phyloP scores from a whole-genome alignment of 30 jellyfish, hydroid and myxozoan species.

The Chrysaora quinquecirrha region DNA sequence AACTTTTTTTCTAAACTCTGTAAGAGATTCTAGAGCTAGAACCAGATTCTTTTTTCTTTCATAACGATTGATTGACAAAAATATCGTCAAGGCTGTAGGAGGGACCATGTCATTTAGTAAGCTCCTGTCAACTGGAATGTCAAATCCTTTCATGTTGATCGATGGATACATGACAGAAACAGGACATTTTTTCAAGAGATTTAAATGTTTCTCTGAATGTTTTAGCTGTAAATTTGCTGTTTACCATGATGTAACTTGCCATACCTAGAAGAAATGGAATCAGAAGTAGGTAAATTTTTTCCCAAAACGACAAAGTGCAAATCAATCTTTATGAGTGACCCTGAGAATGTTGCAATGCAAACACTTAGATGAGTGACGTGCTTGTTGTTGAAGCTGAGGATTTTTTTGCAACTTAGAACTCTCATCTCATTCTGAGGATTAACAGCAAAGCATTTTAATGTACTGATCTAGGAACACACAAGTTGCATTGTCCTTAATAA shows the following conservation, averaged over 20 bases:
- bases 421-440: no score
- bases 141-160: constrained; percentile 59
- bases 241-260: constrained; percentile 87
- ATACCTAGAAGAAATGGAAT: constrained; percentile 63
- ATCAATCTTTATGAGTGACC: no score
- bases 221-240: constrained; percentile 87
- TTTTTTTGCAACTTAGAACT: no score
- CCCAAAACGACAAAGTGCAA: no score
- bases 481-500: no score
- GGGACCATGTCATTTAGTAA: constrained; percentile 62
- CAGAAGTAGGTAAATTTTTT: no score
- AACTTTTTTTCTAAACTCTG: constrained; percentile 44
- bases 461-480: no score
- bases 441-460: no score
- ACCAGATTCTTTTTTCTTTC: constrained; percentile 89
- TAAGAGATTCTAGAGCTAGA: constrained; percentile 78
- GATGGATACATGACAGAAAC: constrained; percentile 86
- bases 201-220: constrained; percentile 79
- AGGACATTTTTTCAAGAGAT: constrained; percentile 33
- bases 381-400: no score
- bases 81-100: constrained; percentile 51
- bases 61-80: constrained; percentile 87
- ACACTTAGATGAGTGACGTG: no score
- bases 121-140: constrained; percentile 28
- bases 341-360: no score